A percentile compares a stretch with the other conserved stretches of the same genome.
Evolutionary conservation across 1,140 invertebrate genomes (phyloP).

Genomic region (Tetraneura akinire): DNA sequence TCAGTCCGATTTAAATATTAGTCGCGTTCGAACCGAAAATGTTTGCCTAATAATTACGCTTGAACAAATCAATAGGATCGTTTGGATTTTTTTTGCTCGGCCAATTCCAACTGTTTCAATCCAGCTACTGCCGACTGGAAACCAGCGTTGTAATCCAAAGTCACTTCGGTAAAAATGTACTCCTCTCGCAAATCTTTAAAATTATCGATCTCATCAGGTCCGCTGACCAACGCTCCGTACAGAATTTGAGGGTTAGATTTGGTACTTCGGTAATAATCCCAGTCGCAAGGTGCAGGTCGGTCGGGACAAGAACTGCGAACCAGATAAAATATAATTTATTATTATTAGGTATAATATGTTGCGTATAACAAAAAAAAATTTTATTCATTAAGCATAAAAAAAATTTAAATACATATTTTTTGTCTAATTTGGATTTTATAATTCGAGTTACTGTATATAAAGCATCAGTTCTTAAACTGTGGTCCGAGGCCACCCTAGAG

Average conservation of each 20-base stretch:
- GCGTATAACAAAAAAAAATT: too few relatives aligned
- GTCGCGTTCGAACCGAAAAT: background rate
- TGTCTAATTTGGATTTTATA: too few relatives aligned
- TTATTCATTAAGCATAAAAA: too few relatives aligned
- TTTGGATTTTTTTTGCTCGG: background rate
- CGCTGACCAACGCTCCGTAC: slow-evolving; percentile 64
- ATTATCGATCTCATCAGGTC: slow-evolving; percentile 63
- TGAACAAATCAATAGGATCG: background rate
- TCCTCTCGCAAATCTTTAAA: slow-evolving; percentile 63
- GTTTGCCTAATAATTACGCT: background rate
- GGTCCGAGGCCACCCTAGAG: too few relatives aligned
- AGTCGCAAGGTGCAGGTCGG: slow-evolving; percentile 61
- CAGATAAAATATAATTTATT: too few relatives aligned
- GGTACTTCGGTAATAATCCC: slow-evolving; percentile 60
- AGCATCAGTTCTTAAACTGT: too few relatives aligned
- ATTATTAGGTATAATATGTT: too few relatives aligned
- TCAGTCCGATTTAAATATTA: background rate
- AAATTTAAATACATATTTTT: too few relatives aligned
- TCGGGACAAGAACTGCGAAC: slow-evolving; percentile 62
- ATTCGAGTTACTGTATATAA: too few relatives aligned
- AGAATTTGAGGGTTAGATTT: slow-evolving; percentile 63
- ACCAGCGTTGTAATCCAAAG: slow-evolving; percentile 65
- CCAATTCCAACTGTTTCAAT: slow-evolving; percentile 57
- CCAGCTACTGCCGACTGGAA: slow-evolving; percentile 63
- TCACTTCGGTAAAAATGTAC: slow-evolving; percentile 65